Percentiles rank a stretch among this genome's conserved stretches.
These are phyloP conservation scores for Drosophila colorata DNA, from an alignment of 2,888 invertebrate genomes.

Conservation along the genomic window DNA sequence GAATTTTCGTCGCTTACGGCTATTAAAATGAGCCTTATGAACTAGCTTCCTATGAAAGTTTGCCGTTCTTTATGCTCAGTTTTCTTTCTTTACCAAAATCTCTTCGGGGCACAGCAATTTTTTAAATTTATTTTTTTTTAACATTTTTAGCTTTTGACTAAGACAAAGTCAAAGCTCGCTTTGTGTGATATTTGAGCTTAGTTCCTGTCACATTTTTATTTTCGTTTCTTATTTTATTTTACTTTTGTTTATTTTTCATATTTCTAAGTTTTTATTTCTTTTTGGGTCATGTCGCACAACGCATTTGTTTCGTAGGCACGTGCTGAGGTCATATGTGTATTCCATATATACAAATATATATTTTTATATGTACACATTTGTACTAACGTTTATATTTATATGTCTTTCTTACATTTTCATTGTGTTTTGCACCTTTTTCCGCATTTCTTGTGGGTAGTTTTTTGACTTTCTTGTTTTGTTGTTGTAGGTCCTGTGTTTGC, in stretches of 20 bases:
- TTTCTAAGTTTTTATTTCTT: constrained; percentile 20
- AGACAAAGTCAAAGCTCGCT: not conserved
- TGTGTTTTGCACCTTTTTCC: constrained; percentile 22
- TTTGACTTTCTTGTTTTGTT: constrained; percentile 13
- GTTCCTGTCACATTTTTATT: not conserved
- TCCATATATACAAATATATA: not conserved
- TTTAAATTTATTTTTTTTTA: too few species aligned
- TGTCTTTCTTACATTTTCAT: constrained; percentile 25
- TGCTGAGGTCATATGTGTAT: constrained; percentile 20
- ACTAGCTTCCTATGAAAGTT: too few species aligned
- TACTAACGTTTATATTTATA: not conserved
- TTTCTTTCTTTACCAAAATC: too few species aligned
- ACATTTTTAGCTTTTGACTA: not conserved
- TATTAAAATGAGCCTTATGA: not conserved
- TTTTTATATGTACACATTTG: not conserved
- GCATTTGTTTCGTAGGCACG: constrained; percentile 28
- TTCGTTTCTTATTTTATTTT: not conserved
- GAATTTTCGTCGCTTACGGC: not conserved
- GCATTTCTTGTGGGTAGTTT: constrained; percentile 22
- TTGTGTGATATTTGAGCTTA: constrained; percentile 9
- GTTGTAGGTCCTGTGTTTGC: constrained; percentile 43
- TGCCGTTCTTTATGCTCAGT: too few species aligned
- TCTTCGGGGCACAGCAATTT: not conserved
- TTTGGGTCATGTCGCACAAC: constrained; percentile 13
- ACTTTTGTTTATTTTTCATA: constrained; percentile 6